Evolutionary conservation across 2,888 invertebrate genomes (phyloP).

Genomic region (Ectemnius cavifrons): DNA sequence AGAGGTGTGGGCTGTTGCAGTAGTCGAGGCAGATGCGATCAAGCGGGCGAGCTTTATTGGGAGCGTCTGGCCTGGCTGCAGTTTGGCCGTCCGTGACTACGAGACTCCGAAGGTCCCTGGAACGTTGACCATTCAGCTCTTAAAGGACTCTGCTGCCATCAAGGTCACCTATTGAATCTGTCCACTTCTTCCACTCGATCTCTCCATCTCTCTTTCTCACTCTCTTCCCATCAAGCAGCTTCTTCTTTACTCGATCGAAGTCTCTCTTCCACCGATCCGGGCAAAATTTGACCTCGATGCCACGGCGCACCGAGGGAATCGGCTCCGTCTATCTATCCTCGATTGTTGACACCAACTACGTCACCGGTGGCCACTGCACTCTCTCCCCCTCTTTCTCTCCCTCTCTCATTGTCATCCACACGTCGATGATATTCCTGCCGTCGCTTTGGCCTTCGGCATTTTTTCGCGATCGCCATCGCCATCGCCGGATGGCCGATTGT

Average conservation of each 20-base stretch:
- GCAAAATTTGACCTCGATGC: too few relatives aligned
- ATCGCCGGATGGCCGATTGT: slow-evolving; percentile 14
- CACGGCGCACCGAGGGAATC: too few relatives aligned
- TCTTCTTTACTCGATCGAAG: slow-evolving; percentile 30
- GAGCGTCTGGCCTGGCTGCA: slow-evolving; percentile 67
- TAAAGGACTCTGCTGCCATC: slow-evolving; percentile 67
- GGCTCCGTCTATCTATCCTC: slow-evolving; percentile 10
- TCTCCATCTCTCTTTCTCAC: slow-evolving; percentile 28
- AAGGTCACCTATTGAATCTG: slow-evolving; percentile 68
- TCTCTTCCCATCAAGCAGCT: slow-evolving; percentile 39
- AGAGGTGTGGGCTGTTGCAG: slow-evolving; percentile 33
- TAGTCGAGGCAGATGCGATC: slow-evolving; percentile 54
- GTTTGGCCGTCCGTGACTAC: slow-evolving; percentile 72
- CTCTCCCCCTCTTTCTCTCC: slow-evolving; percentile 14
- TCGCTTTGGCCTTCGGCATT: background rate
- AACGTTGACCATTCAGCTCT: slow-evolving; percentile 75
- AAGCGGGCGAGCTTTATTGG: slow-evolving; percentile 67
- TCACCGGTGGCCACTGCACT: slow-evolving; percentile 27
- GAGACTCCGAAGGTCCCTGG: slow-evolving; percentile 72
- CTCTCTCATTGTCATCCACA: slow-evolving; percentile 18
- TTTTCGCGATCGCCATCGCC: background rate
- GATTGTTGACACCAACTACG: slow-evolving; percentile 1
- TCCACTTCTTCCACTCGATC: slow-evolving; percentile 44
- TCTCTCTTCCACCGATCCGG: slow-evolving; percentile 5
- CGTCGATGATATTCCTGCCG: background rate